Percentiles rank a stretch among this genome's conserved stretches.
Conservation (phyloP, 2,797 vertebrate genomes). For the Enteromius fasciolatus region DNA sequence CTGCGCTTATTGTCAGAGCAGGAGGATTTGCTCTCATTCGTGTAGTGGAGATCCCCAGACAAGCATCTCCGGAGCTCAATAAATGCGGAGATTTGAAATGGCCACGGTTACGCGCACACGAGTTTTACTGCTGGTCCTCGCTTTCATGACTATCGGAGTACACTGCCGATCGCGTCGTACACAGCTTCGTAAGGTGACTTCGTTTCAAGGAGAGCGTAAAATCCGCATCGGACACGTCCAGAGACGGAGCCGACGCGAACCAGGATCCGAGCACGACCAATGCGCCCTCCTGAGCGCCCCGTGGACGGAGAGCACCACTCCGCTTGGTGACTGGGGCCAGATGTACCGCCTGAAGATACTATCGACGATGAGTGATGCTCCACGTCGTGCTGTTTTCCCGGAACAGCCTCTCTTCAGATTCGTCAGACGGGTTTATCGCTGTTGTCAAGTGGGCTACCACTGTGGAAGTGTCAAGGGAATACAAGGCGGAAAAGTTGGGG, state of each 20-base stretch:
- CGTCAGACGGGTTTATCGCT: slow-evolving; percentile 76
- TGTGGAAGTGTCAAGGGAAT: slow-evolving; percentile 80
- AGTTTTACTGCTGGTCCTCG: slow-evolving; percentile 63
- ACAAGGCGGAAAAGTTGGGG: slow-evolving; percentile 73
- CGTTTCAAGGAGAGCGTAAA: slow-evolving; percentile 11
- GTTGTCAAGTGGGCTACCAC: slow-evolving; percentile 75
- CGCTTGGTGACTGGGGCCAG: slow-evolving; percentile 47
- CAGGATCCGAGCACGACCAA: slow-evolving; percentile 61
- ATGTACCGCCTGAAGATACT: slow-evolving; percentile 68
- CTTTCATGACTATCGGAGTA: slow-evolving; percentile 55
- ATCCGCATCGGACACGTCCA: slow-evolving; percentile 55
- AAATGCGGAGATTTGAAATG: slow-evolving; percentile 35
- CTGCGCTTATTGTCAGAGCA: slow-evolving; percentile 58
- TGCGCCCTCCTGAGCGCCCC: slow-evolving; percentile 71
- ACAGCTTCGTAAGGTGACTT: slow-evolving; percentile 23
- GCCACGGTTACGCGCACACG: slow-evolving; percentile 48
- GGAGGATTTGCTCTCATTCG: slow-evolving; percentile 61
- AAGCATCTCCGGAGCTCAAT: neutral
- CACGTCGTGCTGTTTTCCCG: slow-evolving; percentile 72
- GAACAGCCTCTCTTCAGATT: slow-evolving; percentile 77
- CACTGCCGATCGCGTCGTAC: slow-evolving; percentile 58
- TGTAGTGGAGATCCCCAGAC: slow-evolving; percentile 63
- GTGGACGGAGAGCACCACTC: slow-evolving; percentile 69
- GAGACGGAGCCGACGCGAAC: slow-evolving; percentile 60
- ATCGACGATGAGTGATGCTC: slow-evolving; percentile 51